phyloP scores from a whole-genome alignment of 2,888 invertebrate species.

The Panzeria rudis region DNA sequence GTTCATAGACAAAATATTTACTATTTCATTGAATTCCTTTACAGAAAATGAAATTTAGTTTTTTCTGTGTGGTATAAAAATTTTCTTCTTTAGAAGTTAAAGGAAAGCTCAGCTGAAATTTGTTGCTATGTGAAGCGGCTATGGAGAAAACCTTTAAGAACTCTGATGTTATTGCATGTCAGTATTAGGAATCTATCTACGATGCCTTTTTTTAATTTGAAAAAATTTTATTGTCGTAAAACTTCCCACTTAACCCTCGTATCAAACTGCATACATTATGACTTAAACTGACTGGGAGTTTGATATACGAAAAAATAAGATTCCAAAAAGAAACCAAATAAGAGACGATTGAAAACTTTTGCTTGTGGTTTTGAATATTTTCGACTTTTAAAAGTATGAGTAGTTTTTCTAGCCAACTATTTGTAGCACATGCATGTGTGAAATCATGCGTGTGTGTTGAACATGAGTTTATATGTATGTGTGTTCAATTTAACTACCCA shows the following conservation, averaged over 20 bases:
- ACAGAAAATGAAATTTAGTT: no score
- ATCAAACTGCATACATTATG: conserved; percentile 18
- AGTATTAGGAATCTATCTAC: no score
- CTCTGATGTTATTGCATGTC: no score
- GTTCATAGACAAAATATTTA: no score
- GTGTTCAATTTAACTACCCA: conserved; percentile 28
- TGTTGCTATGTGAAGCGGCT: no score
- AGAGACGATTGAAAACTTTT: conserved; percentile 46
- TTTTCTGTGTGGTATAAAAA: no score
- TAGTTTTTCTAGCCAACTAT: conserved; percentile 5
- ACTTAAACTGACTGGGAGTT: conserved; percentile 17
- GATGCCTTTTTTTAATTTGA: no score
- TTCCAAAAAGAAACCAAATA: conserved; percentile 5
- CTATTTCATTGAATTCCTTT: no score
- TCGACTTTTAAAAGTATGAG: conserved; percentile 11
- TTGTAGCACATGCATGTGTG: conserved; percentile 12
- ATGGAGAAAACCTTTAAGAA: no score
- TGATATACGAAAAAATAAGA: conserved; percentile 20
- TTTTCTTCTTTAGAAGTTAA: no score
- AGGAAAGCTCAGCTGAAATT: no score
- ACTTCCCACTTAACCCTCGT: not conserved
- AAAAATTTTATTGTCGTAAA: not conserved
- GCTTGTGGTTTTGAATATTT: conserved; percentile 59
- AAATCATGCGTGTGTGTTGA: conserved; percentile 19
- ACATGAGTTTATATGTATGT: conserved; percentile 3